Conservation (phyloP, 2,888 invertebrate genomes). For the Agonopterix arenella region DNA sequence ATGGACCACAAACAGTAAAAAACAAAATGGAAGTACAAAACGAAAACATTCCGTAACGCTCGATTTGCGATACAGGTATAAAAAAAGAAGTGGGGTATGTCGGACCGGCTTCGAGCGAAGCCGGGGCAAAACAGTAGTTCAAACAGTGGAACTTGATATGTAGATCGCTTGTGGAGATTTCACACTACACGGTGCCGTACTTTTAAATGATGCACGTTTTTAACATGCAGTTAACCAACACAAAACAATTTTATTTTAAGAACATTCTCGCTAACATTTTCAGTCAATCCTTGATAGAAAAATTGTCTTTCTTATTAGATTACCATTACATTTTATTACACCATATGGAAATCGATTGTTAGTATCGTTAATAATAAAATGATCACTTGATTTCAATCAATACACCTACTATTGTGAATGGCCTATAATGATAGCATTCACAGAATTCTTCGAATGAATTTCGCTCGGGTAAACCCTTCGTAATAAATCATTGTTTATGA, state of each 20-base stretch:
- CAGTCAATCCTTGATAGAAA: too few species aligned
- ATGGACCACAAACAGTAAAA: conserved; percentile 29
- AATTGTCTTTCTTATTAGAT: too few species aligned
- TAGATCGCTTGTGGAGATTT: conserved; percentile 45
- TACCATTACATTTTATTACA: too few species aligned
- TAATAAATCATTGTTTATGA: conserved; percentile 14
- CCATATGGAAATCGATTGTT: neutral
- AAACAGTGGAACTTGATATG: conserved; percentile 56
- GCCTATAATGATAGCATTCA: conserved; percentile 23
- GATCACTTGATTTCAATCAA: too few species aligned
- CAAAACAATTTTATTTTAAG: too few species aligned
- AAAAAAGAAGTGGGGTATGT: conserved; percentile 22
- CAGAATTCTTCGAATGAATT: conserved; percentile 39
- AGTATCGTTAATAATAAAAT: neutral
- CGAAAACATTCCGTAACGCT: conserved; percentile 39
- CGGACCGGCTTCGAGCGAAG: conserved; percentile 29
- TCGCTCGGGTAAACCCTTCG: conserved; percentile 44
- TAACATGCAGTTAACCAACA: too few species aligned
- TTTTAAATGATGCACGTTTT: neutral
- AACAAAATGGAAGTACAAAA: conserved; percentile 25
- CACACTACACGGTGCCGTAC: conserved; percentile 29
- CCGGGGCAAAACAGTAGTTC: conserved; percentile 56
- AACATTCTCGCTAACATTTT: too few species aligned
- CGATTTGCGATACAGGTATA: conserved; percentile 41
- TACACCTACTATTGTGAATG: conserved; percentile 16